Evolutionary conservation across 2,113 vertebrate species (phyloP).

Genomic region (Copsychus sechellarum): DNA sequence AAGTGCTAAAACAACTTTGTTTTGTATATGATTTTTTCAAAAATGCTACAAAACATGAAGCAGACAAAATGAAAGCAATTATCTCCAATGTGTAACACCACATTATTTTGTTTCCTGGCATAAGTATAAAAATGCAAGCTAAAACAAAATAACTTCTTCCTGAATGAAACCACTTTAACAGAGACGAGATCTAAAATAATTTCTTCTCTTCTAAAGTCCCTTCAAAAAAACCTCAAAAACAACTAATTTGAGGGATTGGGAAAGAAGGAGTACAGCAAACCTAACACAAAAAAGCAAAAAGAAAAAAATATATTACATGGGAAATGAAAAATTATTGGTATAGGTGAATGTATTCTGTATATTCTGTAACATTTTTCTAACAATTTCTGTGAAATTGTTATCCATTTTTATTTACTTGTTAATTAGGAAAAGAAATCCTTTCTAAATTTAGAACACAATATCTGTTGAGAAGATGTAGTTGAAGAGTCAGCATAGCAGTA

Average conservation of each 20-base stretch:
- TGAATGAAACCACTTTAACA: constrained; percentile 15
- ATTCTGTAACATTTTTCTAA: neutral
- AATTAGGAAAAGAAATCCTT: neutral
- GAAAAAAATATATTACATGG: neutral
- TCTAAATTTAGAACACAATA: neutral
- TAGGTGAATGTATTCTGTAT: neutral
- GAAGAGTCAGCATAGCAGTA: neutral
- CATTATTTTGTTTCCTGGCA: constrained; percentile 2
- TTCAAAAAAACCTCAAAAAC: neutral
- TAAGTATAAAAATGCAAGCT: neutral
- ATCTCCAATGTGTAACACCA: constrained; percentile 18
- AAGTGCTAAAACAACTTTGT: neutral
- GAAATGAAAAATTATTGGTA: neutral
- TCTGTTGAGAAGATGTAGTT: neutral
- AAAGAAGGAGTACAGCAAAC: neutral
- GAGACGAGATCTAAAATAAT: neutral
- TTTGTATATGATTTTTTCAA: constrained; percentile 17
- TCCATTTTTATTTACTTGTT: neutral
- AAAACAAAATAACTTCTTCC: constrained; percentile 19
- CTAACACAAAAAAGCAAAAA: neutral
- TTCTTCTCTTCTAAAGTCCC: neutral
- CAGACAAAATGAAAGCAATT: constrained; percentile 18
- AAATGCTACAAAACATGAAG: neutral
- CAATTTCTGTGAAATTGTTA: neutral
- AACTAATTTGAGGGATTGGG: neutral